A percentile compares a stretch with the other conserved stretches of the same genome.
Evolutionary conservation across 2,797 vertebrate species (phyloP).

Genomic region (Pantherophis alleghaniensis): DNA sequence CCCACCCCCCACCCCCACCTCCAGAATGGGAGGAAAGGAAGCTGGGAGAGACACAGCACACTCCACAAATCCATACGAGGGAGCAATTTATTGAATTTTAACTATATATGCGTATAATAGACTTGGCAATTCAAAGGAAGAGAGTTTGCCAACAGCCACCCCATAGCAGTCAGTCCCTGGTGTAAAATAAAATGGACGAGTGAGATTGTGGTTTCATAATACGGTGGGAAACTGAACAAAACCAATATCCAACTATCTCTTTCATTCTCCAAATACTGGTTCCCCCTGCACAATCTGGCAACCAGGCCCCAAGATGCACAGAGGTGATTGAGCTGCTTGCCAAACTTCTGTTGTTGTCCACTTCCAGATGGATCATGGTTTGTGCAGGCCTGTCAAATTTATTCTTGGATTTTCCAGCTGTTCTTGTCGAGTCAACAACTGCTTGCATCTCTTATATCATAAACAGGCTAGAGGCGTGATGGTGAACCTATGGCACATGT

Average conservation of each 20-base stretch:
- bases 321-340: constrained; percentile 36
- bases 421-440: not conserved
- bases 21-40: constrained; percentile 25
- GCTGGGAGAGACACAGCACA: not conserved
- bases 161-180: constrained; percentile 29
- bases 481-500: too few species aligned
- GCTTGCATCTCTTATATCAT: not conserved
- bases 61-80: not conserved
- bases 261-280: constrained; percentile 35
- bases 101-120: constrained; percentile 23
- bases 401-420: not conserved
- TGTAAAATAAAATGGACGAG: constrained; percentile 49
- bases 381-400: not conserved
- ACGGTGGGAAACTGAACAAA: constrained; percentile 23
- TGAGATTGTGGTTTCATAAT: constrained; percentile 16
- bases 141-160: constrained; percentile 39
- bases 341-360: constrained; percentile 38
- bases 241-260: constrained; percentile 21
- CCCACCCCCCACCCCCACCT: too few species aligned
- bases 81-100: constrained; percentile 37
- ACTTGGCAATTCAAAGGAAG: constrained; percentile 18
- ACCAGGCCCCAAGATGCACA: not conserved
- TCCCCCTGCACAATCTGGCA: constrained; percentile 47
- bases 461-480: not conserved
- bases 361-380: constrained; percentile 21